These are phyloP conservation scores for Dromiciops gliroides DNA, from an alignment of 2,113 vertebrate species.

Conservation along the genomic window DNA sequence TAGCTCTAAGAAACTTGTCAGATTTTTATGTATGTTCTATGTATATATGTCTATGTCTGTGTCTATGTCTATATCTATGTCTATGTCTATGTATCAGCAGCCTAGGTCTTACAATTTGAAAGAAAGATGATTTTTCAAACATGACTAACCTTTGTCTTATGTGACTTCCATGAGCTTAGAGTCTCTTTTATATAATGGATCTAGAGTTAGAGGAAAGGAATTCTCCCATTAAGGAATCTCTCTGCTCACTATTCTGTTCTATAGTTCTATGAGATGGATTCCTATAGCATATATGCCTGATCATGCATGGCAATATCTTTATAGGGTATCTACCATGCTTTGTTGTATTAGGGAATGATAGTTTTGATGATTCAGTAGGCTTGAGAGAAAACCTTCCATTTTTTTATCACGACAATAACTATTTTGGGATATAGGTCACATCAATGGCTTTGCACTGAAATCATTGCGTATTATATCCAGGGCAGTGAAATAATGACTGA, in stretches of 20 bases:
- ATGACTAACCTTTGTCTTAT: background rate
- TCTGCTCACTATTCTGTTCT: background rate
- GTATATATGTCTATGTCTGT: background rate
- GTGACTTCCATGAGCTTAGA: background rate
- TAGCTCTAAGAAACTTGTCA: background rate
- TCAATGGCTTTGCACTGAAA: conserved; percentile 23
- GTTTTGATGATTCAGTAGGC: background rate
- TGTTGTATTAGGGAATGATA: background rate
- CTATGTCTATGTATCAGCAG: background rate
- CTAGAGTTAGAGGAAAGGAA: background rate
- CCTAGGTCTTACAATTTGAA: background rate
- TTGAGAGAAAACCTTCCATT: background rate
- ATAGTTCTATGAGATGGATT: background rate
- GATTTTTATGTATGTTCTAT: background rate
- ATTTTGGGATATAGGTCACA: conserved; percentile 2
- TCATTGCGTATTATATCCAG: conserved; percentile 8
- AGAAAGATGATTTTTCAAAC: background rate
- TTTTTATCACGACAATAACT: background rate
- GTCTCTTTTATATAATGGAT: background rate
- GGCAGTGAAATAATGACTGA: conserved; percentile 46
- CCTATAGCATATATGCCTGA: conserved; percentile 19
- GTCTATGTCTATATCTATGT: background rate
- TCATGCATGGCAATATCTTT: background rate
- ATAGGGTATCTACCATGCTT: background rate
- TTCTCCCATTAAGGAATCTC: background rate